Conservation (phyloP, 2,888 invertebrate genomes). For the Ochropleura leucogaster region DNA sequence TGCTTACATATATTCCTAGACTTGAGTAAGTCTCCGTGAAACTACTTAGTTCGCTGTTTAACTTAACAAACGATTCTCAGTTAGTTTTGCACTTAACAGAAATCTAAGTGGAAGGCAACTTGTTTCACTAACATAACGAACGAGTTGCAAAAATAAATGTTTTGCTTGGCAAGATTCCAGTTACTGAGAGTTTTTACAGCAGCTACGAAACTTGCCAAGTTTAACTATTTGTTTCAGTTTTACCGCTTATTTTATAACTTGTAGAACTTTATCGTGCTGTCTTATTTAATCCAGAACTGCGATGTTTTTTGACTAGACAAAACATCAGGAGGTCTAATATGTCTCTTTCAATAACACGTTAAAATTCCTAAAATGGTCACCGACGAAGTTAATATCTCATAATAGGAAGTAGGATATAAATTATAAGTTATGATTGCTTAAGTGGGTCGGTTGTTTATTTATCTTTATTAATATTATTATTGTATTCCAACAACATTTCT, state of each 20-base stretch:
- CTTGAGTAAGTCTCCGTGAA: background rate
- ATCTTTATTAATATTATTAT: background rate
- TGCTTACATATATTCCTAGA: background rate
- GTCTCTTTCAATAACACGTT: too few relatives aligned
- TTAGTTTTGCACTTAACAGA: constrained; percentile 13
- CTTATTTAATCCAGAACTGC: background rate
- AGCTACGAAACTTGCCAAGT: constrained; percentile 15
- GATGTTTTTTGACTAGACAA: background rate
- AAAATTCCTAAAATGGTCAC: too few relatives aligned
- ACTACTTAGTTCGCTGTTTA: background rate
- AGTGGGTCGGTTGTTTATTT: background rate
- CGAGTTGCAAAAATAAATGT: constrained; percentile 32
- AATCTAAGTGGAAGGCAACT: constrained; percentile 15
- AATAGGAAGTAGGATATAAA: constrained; percentile 8
- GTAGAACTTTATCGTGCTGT: background rate
- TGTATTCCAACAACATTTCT: constrained; percentile 1
- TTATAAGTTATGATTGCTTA: background rate
- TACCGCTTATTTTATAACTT: background rate
- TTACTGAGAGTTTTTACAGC: constrained; percentile 14
- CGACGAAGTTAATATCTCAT: too few relatives aligned
- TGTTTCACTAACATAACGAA: constrained; percentile 24
- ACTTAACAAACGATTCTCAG: background rate
- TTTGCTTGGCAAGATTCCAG: constrained; percentile 35
- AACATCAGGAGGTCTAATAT: background rate
- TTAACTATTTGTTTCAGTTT: constrained; percentile 11